Evolutionary conservation across 1,140 invertebrate species (phyloP), one percentile per base, ranked within the genome.

Genomic region (Calosoma granatense): DNA sequence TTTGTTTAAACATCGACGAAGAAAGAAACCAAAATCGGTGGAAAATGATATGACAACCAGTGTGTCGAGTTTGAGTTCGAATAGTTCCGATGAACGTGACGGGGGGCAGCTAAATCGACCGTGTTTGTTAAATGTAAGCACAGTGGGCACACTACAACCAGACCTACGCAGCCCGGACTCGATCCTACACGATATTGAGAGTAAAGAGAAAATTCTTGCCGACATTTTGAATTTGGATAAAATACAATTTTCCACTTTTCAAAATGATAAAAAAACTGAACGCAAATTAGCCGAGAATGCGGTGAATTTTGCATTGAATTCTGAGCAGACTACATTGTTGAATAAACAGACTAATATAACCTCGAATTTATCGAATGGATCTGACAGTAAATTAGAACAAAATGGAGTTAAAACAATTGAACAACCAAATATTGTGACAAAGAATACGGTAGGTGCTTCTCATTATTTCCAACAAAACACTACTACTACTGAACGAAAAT

Each of bases 151-250:
- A 55, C 22, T 73, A 20, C 70, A 72, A 51, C 65, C 70, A 2
- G 71, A 73, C 60, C 54, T 76, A 20, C 64, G 75, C 56, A 77
- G 78, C 65, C 71, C 77, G 1, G 74, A 78, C 56, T 73, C 65
- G 1, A 77, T 81, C 55, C 69, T 74, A 55, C 74, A 73, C 51
- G 77, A 79, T 59, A 77, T 81, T 21, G 73, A 77, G 60, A 64
- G 72, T 55, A 79, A 79, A 57, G 78, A 80, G 59, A 78, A 76
- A 61, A 59, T 78, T 30, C 60, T 80, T 12, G 75, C 76, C 0
- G 73, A 74, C 52, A 68, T 79, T 52, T 61, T 79, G 14, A 73
- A 72, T 62, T 76, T 78, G 56, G 76, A 78, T 68, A 65, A 63
- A 26, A 41, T 69, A 11, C 65, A 65, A 59, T 65, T 69, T 22